These are phyloP conservation scores for Leucania comma DNA, from an alignment of 2,888 invertebrate genomes.

Conservation along the genomic window DNA sequence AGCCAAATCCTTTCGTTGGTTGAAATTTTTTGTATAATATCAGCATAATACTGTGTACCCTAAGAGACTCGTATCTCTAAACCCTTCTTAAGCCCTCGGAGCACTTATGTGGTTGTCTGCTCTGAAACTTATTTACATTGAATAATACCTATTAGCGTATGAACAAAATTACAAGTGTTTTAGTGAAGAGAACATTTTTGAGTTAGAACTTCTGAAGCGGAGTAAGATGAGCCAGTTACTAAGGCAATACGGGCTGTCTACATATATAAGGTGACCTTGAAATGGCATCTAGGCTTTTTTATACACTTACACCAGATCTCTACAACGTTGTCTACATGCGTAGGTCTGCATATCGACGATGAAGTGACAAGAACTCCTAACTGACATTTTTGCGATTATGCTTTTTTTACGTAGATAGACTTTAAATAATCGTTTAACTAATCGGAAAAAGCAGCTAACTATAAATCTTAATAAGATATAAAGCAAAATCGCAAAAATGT, in stretches of 20 bases:
- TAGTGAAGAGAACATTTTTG: conserved; percentile 26
- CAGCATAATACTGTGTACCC: conserved; percentile 46
- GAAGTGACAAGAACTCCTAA: too few relatives aligned
- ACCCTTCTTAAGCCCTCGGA: conserved; percentile 48
- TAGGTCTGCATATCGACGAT: conserved; percentile 26
- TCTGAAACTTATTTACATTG: conserved; percentile 55
- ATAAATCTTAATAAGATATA: too few relatives aligned
- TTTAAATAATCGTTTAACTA: too few relatives aligned
- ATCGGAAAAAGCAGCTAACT: too few relatives aligned
- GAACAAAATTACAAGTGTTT: conserved; percentile 39
- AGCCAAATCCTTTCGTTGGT: conserved; percentile 56
- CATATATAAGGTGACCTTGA: conserved; percentile 22
- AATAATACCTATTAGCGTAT: conserved; percentile 39
- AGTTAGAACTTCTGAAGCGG: conserved; percentile 9
- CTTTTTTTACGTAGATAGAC: too few relatives aligned
- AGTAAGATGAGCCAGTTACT: conserved; percentile 39
- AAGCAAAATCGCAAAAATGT: too few relatives aligned
- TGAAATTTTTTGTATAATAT: conserved; percentile 62
- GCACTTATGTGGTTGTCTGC: conserved; percentile 47
- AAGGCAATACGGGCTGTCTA: conserved; percentile 28
- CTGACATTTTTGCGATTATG: too few relatives aligned
- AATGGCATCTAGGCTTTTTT: conserved; percentile 23
- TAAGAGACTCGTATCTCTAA: conserved; percentile 54
- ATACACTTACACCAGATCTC: conserved; percentile 11
- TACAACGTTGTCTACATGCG: conserved; percentile 5